Evolutionary conservation across 35 echinoderm and acorn worm genomes (phyloP), one percentile per base, ranked within the genome.

Genomic region (Amphiura filiformis): DNA sequence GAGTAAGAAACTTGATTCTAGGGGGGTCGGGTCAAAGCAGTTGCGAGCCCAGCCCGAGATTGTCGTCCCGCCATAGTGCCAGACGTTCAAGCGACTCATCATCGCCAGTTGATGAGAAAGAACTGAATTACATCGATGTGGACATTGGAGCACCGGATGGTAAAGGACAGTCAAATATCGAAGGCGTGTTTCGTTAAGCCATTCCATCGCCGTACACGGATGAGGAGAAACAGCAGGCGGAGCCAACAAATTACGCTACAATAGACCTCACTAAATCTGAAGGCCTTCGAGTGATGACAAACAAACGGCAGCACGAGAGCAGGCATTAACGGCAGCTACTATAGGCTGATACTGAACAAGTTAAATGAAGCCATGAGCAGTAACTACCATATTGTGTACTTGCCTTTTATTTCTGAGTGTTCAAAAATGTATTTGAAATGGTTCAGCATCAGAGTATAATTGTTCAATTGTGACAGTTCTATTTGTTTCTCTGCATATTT

Each of bases 251-350:
- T 22, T 97, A 97, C 40, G 89, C 95, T 37, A 93, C 95, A 0
- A 97, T 97, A 30, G 95, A 97, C 35, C 93, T 97, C 39, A 97
- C 91, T 32, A 97, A 97, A 78, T 97, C 95, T 15, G 95, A 97
- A 82, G 95, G 95, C 41, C 33, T 97, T 11, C 84, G 95, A 37
- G 88, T 40, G 36, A 84, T 91, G 0, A 91, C 91, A 0, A 83
- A 40, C 31, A 88, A 56, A 85, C 47, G 83, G 28, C 61, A 70
- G 61, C 61, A 70, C 28, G 61, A 70, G 28, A 70, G 61, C 28
- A 70, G 61, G 26, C 61, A 70, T n/a, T 70, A 70, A 70, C 28
- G 61, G 41, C 41, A 47, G 41, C 41, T 47, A 47, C 41, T 47
- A 9, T 17, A 47, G 41, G 41, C 41, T 47, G 41, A 47, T 17